phyloP scores from a whole-genome alignment of 1,140 invertebrate species.

The Anoplophora glabripennis region DNA sequence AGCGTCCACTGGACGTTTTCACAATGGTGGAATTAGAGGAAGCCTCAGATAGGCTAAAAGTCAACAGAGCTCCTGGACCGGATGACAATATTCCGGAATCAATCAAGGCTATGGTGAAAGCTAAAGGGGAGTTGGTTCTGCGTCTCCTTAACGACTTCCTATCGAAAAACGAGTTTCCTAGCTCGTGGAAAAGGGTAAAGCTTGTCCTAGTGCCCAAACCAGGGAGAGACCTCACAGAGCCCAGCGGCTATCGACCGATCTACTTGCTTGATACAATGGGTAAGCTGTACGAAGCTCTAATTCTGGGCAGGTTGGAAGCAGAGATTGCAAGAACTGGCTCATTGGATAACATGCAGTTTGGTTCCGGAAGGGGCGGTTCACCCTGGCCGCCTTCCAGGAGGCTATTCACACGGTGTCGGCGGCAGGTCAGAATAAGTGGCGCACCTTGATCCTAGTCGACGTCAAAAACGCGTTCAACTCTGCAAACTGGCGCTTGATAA shows the following conservation, averaged over 20 bases:
- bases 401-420: not conserved
- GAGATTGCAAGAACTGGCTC: not conserved
- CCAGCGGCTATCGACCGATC: not conserved
- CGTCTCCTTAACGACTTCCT: not conserved
- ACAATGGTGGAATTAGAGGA: slow-evolving; percentile 24
- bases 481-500: not conserved
- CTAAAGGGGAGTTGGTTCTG: no score
- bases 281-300: not conserved
- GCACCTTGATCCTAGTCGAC: not conserved
- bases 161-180: not conserved
- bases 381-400: not conserved
- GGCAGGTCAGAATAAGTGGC: no score
- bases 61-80: slow-evolving; percentile 33
- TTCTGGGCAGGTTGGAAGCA: not conserved
- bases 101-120: not conserved
- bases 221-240: not conserved
- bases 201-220: not conserved
- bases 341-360: not conserved
- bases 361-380: not conserved
- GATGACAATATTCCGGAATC: slow-evolving; percentile 30
- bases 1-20: no score
- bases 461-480: slow-evolving; percentile 1
- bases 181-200: not conserved
- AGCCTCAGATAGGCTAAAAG: slow-evolving; percentile 15
- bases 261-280: not conserved